A percentile compares a stretch with the other conserved stretches of the same genome.
These are phyloP conservation scores for Apotomis betuletana DNA, from an alignment of 2,888 invertebrate genomes.

Conservation along the genomic window DNA sequence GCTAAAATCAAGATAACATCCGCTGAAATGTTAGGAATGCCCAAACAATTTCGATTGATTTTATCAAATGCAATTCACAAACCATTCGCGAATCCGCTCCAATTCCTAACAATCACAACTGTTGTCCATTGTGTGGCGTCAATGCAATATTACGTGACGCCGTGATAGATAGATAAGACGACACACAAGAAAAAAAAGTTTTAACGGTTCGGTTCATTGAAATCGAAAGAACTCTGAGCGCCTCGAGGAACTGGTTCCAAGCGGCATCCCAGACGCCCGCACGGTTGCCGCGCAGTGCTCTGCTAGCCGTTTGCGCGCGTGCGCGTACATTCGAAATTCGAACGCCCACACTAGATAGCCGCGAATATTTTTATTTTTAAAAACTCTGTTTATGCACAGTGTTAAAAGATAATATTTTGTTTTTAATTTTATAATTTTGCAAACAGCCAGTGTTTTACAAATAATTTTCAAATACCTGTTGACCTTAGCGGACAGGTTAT, in stretches of 20 bases:
- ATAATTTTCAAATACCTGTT: slow-evolving; percentile 32
- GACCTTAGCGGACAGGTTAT: slow-evolving; percentile 42
- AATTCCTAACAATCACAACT: slow-evolving; percentile 44
- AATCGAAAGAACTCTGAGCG: slow-evolving; percentile 75
- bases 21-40: slow-evolving; percentile 17
- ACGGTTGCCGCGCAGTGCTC: slow-evolving; percentile 73
- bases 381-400: slow-evolving; percentile 12
- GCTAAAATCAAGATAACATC: slow-evolving; percentile 9
- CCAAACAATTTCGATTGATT: slow-evolving; percentile 33
- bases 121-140: slow-evolving; percentile 44
- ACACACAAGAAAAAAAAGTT: slow-evolving; percentile 69
- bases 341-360: slow-evolving; percentile 54
- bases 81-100: slow-evolving; percentile 51
- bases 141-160: slow-evolving; percentile 68
- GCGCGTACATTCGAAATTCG: slow-evolving; percentile 62
- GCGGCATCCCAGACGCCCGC: slow-evolving; percentile 70
- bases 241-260: slow-evolving; percentile 75
- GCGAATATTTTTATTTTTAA: slow-evolving; percentile 50
- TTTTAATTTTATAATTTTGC: slow-evolving; percentile 15
- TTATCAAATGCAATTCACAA: slow-evolving; percentile 46
- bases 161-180: slow-evolving; percentile 63
- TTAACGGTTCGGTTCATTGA: slow-evolving; percentile 83
- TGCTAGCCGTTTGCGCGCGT: slow-evolving; percentile 70
- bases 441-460: slow-evolving; percentile 24
- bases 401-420: background rate